These are phyloP conservation scores for Furnarius figulus DNA, from an alignment of 2,113 vertebrate genomes.

Conservation along the genomic window DNA sequence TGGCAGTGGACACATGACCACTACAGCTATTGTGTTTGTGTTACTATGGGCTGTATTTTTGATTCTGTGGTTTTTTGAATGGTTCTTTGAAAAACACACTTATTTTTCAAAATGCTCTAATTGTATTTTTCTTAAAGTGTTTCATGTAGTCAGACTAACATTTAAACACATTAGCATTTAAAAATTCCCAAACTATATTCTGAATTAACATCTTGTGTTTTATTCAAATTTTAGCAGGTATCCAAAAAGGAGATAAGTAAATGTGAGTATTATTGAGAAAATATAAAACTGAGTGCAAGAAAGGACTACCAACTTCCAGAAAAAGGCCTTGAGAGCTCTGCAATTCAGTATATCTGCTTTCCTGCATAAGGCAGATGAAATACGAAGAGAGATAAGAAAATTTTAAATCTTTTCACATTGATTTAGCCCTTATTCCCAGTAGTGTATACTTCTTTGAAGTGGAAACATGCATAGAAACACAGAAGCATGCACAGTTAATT, in stretches of 20 bases:
- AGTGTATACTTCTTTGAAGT: background rate
- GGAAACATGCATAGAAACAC: background rate
- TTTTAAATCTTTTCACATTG: background rate
- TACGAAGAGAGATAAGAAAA: background rate
- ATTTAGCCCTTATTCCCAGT: background rate
- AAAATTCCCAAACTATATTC: background rate
- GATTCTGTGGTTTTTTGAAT: background rate
- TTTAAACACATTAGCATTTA: conserved; percentile 25
- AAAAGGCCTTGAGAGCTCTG: background rate
- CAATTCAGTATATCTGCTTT: background rate
- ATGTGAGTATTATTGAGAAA: background rate
- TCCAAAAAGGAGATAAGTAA: background rate
- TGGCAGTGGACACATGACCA: background rate
- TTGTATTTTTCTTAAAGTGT: background rate
- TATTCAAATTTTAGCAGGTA: background rate
- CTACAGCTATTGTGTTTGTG: background rate
- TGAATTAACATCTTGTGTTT: background rate
- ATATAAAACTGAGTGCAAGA: background rate
- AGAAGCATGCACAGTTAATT: background rate
- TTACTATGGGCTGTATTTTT: background rate
- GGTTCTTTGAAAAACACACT: background rate
- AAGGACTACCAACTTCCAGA: background rate
- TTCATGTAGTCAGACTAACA: background rate
- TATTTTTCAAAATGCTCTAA: background rate
- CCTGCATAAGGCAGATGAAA: background rate